Evolutionary conservation across 2,888 invertebrate genomes (phyloP).

Genomic region (Meteorus cinctellus): DNA sequence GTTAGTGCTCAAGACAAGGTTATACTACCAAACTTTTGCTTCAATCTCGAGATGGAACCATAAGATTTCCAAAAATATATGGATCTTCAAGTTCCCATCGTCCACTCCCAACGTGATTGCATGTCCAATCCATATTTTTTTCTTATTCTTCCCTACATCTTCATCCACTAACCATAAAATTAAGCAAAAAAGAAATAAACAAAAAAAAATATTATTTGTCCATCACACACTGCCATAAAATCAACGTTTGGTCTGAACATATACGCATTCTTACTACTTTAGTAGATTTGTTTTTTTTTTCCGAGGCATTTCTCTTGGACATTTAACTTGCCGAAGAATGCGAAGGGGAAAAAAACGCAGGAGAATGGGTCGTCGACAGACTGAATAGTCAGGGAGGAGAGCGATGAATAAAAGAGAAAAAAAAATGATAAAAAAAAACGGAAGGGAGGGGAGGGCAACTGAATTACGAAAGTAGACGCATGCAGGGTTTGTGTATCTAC

Average conservation of each 20-base stretch:
- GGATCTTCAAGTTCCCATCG: background rate
- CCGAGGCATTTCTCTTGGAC: background rate
- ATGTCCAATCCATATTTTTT: background rate
- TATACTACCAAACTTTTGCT: slow-evolving; percentile 27
- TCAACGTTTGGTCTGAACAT: background rate
- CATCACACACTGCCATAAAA: background rate
- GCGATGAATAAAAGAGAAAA: background rate
- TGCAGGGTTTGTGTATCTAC: slow-evolving; percentile 63
- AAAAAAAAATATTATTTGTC: background rate
- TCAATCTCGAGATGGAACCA: slow-evolving; percentile 32
- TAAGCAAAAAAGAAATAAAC: background rate
- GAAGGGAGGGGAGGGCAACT: background rate
- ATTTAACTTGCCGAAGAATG: slow-evolving; percentile 1
- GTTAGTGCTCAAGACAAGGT: slow-evolving; percentile 2
- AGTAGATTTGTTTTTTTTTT: background rate
- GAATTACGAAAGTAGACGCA: slow-evolving; percentile 35
- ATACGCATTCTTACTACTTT: background rate
- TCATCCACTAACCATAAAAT: background rate
- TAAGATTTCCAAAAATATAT: slow-evolving; percentile 13
- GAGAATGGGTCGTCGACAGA: background rate
- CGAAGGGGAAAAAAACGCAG: background rate
- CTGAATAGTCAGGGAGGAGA: background rate
- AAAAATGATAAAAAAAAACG: background rate
- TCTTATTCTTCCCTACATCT: background rate
- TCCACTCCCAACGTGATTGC: background rate